A percentile compares a stretch with the other conserved stretches of the same genome.
Conservation (phyloP, 2,888 invertebrate species). For the Lysandra bellargus region DNA sequence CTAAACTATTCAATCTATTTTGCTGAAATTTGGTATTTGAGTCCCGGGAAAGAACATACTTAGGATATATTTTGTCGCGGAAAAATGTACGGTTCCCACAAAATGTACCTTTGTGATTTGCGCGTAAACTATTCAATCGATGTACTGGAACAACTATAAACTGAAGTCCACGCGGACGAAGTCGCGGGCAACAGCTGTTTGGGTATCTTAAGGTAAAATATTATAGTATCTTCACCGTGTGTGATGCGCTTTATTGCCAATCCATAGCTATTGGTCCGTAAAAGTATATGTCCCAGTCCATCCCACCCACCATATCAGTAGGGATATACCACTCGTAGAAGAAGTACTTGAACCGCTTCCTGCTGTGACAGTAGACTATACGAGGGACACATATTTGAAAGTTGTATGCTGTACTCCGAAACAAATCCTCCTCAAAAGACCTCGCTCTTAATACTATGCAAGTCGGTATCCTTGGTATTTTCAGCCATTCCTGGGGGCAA, state of each 20-base stretch:
- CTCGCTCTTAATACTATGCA: conserved; percentile 55
- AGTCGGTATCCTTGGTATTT: conserved; percentile 55
- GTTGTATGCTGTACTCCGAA: conserved; percentile 52
- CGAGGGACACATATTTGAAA: conserved; percentile 63
- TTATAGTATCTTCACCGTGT: too few species aligned
- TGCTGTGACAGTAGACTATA: conserved; percentile 52
- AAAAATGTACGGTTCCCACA: too few species aligned
- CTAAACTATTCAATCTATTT: too few species aligned
- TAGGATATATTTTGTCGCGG: too few species aligned
- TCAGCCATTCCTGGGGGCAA: conserved; percentile 57
- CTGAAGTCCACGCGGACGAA: too few species aligned
- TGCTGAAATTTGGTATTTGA: too few species aligned
- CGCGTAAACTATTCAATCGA: too few species aligned
- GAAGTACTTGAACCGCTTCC: conserved; percentile 49
- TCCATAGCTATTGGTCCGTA: conserved; percentile 48
- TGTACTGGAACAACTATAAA: too few species aligned
- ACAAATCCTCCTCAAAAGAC: conserved; percentile 47
- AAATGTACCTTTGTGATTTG: too few species aligned
- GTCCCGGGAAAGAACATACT: too few species aligned
- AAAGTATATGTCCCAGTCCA: conserved; percentile 56
- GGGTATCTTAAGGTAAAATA: too few species aligned
- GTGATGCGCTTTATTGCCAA: conserved; percentile 42
- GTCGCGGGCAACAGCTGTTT: too few species aligned
- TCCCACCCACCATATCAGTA: conserved; percentile 46
- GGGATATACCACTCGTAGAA: conserved; percentile 63